Evolutionary conservation across 2,113 vertebrate species (phyloP).

Genomic region (Oreochromis tanganicae): DNA sequence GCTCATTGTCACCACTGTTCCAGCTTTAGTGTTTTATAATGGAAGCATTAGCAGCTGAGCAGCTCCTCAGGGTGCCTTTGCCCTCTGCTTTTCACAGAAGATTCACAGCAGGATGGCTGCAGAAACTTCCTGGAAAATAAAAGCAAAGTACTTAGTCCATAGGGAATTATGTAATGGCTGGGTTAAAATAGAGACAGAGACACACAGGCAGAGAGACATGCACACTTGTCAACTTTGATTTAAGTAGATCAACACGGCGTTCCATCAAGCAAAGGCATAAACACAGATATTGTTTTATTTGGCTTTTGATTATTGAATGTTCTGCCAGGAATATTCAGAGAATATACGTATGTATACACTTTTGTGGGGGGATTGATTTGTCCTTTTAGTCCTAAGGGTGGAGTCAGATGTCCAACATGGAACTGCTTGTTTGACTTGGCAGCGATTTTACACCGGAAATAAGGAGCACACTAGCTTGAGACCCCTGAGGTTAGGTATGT

Average conservation of each 20-base stretch:
- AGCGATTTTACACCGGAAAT: accelerated
- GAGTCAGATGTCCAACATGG: neutral
- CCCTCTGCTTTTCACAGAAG: constrained; percentile 9
- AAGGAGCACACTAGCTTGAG: neutral
- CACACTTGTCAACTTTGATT: neutral
- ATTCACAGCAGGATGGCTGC: constrained; percentile 3
- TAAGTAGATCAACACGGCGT: neutral
- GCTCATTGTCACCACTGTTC: neutral
- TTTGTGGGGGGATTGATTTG: neutral
- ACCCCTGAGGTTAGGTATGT: neutral
- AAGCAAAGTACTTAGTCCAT: neutral
- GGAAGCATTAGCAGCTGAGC: constrained; percentile 20
- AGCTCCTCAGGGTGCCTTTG: constrained; percentile 12
- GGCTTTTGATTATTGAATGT: neutral
- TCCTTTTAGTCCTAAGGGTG: neutral
- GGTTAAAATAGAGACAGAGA: neutral
- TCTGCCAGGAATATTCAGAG: neutral
- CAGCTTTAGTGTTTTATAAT: neutral
- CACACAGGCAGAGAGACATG: neutral
- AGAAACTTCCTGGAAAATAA: constrained; percentile 13
- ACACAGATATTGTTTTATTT: neutral
- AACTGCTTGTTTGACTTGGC: neutral
- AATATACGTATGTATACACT: accelerated
- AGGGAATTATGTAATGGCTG: constrained; percentile 13
- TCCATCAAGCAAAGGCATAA: neutral